These are phyloP conservation scores for Leuctra nigra DNA, from an alignment of 2,888 invertebrate genomes.

Conservation along the genomic window DNA sequence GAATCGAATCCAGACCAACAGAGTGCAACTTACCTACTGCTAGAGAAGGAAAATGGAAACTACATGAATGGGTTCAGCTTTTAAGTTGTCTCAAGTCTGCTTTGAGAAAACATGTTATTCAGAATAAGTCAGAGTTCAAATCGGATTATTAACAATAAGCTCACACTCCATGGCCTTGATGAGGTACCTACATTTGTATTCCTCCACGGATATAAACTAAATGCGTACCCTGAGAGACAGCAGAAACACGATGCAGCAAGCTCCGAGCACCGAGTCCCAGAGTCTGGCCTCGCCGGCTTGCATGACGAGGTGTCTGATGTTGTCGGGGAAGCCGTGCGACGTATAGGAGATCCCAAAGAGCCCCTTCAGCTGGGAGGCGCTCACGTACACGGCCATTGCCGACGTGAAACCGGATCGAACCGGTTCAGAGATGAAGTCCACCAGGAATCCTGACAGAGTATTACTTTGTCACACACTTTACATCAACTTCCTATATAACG, in stretches of 20 bases:
- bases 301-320: slow-evolving; percentile 45
- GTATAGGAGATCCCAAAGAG: slow-evolving; percentile 60
- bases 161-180: neutral
- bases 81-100: too few species aligned
- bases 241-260: slow-evolving; percentile 57
- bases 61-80: too few species aligned
- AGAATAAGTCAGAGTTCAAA: too few species aligned
- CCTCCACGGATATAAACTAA: too few species aligned
- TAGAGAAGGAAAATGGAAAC: too few species aligned
- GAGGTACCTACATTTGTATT: neutral
- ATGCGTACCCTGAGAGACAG: slow-evolving; percentile 60
- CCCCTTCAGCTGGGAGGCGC: slow-evolving; percentile 52
- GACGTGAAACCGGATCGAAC: slow-evolving; percentile 81
- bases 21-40: too few species aligned
- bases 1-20: too few species aligned
- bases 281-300: slow-evolving; percentile 47
- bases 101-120: too few species aligned
- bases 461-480: neutral
- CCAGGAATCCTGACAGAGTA: slow-evolving; percentile 60
- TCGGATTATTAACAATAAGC: neutral
- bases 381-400: slow-evolving; percentile 73
- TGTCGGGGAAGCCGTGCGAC: slow-evolving; percentile 60
- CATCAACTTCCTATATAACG: too few species aligned
- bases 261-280: slow-evolving; percentile 59
- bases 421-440: slow-evolving; percentile 76